A percentile compares a stretch with the other conserved stretches of the same genome.
phyloP scores from a whole-genome alignment of 2,888 invertebrate species.

The Cremastobaeus sp. region DNA sequence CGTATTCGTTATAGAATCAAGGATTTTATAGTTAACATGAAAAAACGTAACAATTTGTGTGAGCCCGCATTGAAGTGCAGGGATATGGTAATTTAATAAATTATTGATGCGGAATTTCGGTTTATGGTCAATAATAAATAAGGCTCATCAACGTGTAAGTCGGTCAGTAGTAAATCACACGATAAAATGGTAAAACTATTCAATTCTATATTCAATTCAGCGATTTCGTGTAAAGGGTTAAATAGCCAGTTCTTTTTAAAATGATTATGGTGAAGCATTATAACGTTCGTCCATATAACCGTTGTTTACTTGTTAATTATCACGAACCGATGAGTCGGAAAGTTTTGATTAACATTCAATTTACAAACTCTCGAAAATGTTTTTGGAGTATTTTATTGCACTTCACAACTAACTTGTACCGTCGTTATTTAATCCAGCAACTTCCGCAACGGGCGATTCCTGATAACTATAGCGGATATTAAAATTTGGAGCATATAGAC shows the following conservation, averaged over 20 bases:
- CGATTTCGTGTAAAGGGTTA: too few relatives aligned
- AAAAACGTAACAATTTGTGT: conserved; percentile 35
- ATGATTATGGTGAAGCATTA: too few relatives aligned
- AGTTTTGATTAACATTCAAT: conserved; percentile 17
- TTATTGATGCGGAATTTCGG: conserved; percentile 32
- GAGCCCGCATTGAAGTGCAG: conserved; percentile 22
- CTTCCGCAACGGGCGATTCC: conserved; percentile 4
- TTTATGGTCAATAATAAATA: conserved; percentile 27
- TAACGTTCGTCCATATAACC: too few relatives aligned
- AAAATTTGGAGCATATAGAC: conserved; percentile 20
- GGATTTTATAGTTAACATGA: conserved; percentile 48
- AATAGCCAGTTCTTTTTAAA: too few relatives aligned
- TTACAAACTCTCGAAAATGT: conserved; percentile 22
- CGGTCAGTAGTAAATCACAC: conserved; percentile 11
- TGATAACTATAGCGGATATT: conserved; percentile 23
- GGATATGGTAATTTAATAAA: conserved; percentile 27
- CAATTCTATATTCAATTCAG: conserved; percentile 30
- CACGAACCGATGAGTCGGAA: too few relatives aligned
- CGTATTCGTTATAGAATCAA: conserved; percentile 50
- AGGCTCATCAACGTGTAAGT: conserved; percentile 1
- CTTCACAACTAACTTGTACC: conserved; percentile 22
- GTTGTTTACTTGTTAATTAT: too few relatives aligned
- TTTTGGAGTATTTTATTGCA: conserved; percentile 24
- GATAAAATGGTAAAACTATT: conserved; percentile 25
- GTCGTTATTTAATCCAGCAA: too few relatives aligned